Evolutionary conservation across 2,888 invertebrate genomes (phyloP), one percentile per base, ranked within the genome.

Genomic region (Mythimna pallens): DNA sequence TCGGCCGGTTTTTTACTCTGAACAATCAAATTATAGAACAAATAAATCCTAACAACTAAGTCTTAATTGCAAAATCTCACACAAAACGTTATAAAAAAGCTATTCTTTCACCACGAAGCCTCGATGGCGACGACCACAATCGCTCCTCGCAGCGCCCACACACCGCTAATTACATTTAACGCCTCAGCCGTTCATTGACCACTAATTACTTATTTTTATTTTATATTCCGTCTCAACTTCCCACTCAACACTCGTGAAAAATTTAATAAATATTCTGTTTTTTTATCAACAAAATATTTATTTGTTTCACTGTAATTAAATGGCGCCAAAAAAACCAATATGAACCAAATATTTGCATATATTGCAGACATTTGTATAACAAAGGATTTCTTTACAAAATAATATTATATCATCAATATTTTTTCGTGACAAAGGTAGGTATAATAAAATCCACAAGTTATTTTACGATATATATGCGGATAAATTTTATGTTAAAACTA

Each of bases 101-200:
- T 20, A 54, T 79, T 66, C n/a, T 64, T 70, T 57, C 9, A 9
- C 65, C 70, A 30, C 50, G 36, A 43, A 47, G 20, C 62, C 55
- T 67, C 72, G 25, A 58, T 70, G 55, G 57, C 43, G 10, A 22
- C 4, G 25, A 82, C 85, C 87, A 79, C 85, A 70, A 75, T 76
- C 74, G 82, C 78, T 81, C 78, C 65, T 85, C 79, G 77, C 81
- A 67, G 62, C 34, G 30, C 80, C 86, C 85, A 80, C 85, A 84
- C 76, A 76, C 77, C 84, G 82, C 86, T 90, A 89, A 90, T 90
- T 89, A 89, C 87, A 78, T 79, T 82, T 83, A 70, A 76, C 83
- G 82, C 81, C 73, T 86, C 86, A 81, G 74, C 81, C 81, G 78
- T 63, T 78, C 76, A 75, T 73, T 74, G 66, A 78, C 79, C 74